Evolutionary conservation across 53 echinoderm and acorn worm genomes (phyloP).

Genomic region (Antedon mediterranea): DNA sequence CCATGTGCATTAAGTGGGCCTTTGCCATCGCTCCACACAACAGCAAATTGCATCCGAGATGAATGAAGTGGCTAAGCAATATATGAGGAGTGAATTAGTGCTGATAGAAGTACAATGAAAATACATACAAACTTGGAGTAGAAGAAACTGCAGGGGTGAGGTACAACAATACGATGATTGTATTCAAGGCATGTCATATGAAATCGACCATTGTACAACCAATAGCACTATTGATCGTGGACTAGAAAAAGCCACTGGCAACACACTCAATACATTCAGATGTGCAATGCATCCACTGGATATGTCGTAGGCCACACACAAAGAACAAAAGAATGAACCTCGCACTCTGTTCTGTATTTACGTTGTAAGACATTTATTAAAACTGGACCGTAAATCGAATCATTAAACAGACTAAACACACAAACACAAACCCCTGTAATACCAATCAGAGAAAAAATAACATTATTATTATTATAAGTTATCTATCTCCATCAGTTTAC

Average conservation of each 20-base stretch:
- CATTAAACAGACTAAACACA: no score
- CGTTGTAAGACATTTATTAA: no score
- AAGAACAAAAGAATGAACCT: background rate
- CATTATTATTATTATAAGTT: no score
- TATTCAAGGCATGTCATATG: conserved; percentile 4
- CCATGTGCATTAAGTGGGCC: background rate
- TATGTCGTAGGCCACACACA: conserved; percentile 8
- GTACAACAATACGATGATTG: conserved; percentile 12
- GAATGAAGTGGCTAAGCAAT: conserved; percentile 1
- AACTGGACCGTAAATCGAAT: no score
- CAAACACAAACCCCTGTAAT: no score
- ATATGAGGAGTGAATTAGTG: background rate
- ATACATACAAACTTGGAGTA: background rate
- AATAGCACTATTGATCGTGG: conserved; percentile 9
- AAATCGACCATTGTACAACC: conserved; percentile 3
- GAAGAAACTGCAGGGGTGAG: conserved; percentile 13
- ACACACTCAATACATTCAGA: conserved; percentile 15
- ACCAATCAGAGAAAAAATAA: no score
- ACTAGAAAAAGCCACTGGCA: conserved; percentile 8
- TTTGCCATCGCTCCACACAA: conserved; percentile 10
- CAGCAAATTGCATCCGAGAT: conserved; percentile 9
- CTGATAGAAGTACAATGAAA: conserved; percentile 7
- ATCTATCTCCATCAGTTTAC: no score
- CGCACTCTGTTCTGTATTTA: no score
- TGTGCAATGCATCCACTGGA: conserved; percentile 36